Base-by-base conservation (phyloP, 2,888 invertebrate species). In the Meteorus colon region DNA sequence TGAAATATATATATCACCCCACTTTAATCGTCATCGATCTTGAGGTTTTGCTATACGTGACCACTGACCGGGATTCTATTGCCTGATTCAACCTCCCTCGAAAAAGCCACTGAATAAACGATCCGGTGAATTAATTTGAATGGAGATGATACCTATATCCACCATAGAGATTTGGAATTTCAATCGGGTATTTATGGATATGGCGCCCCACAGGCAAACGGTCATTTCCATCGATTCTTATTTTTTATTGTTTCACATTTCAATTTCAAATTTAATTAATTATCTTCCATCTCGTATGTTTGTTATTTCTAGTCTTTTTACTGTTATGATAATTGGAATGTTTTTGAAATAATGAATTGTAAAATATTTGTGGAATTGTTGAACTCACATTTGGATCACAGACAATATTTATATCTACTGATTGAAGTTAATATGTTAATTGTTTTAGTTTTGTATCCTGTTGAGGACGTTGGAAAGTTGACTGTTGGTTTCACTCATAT, bases 1-100 rank as follows among this genome's bases (percentile, higher is more conserved):
- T 55, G 4, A 24, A 14, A 63, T 19, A 60, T 60, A 60, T 62
- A 62, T 14, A 63, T n/a, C 65, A 72, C 71, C 71, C 66, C 27
- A 72, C 72, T 73, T 51, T 76, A 76, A 76, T 76, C 76, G 67
- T 67, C 76, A 76, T 76, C 76, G 72, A 76, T 76, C 76, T 66
- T 14, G 55, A 70, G 66, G 75, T 67, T 72, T 45, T 65, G 19
- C 65, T 65, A 41, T 72, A 76, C 76, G 76, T 76, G 76, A 76
- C 73, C 76, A 37, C 73, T 76, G 76, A 72, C 76, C 72, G 68
- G 72, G 68, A 76, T 76, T 73, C 45, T 37, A 37, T 29, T 63
- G 31, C 37, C 60, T 51, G 31, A 51, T 51, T 51, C 34, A 45
- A 12, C 6, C 27, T 2, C 41, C n/a, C 29, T 48, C 67, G 51